Base-by-base conservation (phyloP, 2,888 invertebrate species). In the Macrosoma leucophasiata region DNA sequence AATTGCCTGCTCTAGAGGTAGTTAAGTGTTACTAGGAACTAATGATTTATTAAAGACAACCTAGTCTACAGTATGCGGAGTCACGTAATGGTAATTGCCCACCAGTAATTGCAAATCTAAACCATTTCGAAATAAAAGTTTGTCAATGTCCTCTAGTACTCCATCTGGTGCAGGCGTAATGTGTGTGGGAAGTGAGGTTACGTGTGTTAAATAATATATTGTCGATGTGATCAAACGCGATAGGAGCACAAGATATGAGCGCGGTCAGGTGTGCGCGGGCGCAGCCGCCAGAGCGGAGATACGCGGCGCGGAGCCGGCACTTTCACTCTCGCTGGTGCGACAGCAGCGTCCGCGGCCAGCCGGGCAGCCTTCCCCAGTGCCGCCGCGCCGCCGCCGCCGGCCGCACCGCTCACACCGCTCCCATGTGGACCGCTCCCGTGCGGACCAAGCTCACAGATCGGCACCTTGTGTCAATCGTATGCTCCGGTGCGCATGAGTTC, bases 301-400 rank as follows among this genome's bases (percentile, higher is more conserved):
- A 75, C 71, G 66, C 55, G 12, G 20, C 29, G 29, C 56, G 63
- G 61, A 68, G 62, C 62, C 63, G 63, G 67, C 69, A 79, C 84
- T 84, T 84, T 84, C 84, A 84, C 84, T 84, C 64, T 81, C 76
- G 63, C 41, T 43, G 64, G 62, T 58, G 62, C 61, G 67, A 57
- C 65, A 60, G 48, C 56, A 53, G 58, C 52, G 50, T 58, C 41
- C 55, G 60, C 51, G 52, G 63, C 63, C 62, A 44, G 43, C 42
- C 51, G 50, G 53, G 50, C 55, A 48, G 45, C 43, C 45, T 45
- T 50, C 47, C 52, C 45, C 62, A 72, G 78, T 76, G 76, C 70
- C 66, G 71, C 65, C 69, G 73, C 73, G 75, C 57, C 57, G 47
- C 61, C 69, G 65, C 62, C 62, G 69, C 63, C 61, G 65, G 67